Evolutionary conservation across 2,888 invertebrate species (phyloP), one percentile per base, ranked within the genome.

Genomic region (Drosophila maculinotata): DNA sequence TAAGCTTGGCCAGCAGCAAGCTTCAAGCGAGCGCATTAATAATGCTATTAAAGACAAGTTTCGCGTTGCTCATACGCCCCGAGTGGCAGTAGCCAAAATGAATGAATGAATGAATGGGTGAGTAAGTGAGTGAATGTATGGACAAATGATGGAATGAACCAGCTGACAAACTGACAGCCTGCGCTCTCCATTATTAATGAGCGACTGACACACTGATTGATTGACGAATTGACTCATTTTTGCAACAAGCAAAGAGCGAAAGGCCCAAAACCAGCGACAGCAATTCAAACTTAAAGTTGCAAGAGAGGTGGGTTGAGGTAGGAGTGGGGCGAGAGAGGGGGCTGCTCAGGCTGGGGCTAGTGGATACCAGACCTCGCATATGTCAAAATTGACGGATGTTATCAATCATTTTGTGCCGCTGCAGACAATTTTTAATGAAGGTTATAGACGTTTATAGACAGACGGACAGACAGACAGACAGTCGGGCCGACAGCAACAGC

Each of bases 321-420:
- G 56, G 8, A 28, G 28, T 10, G 17, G 14, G 14, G 14, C 15
- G 9, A 9, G 5, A 9, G 33, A 28, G 15, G 23, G n/a, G n/a
- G n/a, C n/a, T n/a, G n/a, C n/a, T n/a, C n/a, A n/a, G 9, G 26
- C n/a, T 31, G 49, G 12, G 8, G 7, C 9, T 25, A 20, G 17
- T 44, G 59, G 36, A 7, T 33, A 57, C 41, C 75, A 67, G 65
- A 71, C 73, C 75, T 67, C 69, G 85, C 81, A 87, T 81, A 85
- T 84, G 84, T 84, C 84, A 84, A 85, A 84, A 84, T 84, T 87
- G 87, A 87, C 84, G 84, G 84, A 87, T 84, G 84, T 84, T 85
- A 84, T 84, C 87, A 84, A 84, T 84, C 84, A 84, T 84, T 83
- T 87, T 72, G 60, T 84, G 81, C 73, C 78, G 87, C 82, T 81